Percentiles rank a stretch among this genome's conserved stretches.
These are phyloP conservation scores for Actinopyga echinites DNA, from an alignment of 53 echinoderm and acorn worm species.

Conservation along the genomic window DNA sequence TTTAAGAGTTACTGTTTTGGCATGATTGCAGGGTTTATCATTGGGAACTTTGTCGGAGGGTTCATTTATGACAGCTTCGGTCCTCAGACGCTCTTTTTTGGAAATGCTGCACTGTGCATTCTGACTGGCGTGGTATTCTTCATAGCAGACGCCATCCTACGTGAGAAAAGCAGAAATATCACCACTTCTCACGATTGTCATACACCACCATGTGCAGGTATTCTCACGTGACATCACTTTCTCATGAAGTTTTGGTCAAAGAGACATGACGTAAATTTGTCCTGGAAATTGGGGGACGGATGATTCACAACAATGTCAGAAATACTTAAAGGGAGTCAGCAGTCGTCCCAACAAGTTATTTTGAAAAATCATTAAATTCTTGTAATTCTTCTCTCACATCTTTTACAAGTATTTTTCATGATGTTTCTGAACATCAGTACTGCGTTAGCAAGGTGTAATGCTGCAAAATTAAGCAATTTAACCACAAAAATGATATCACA, in stretches of 20 bases:
- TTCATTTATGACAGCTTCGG: slow-evolving; percentile 41
- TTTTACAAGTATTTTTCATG: no score
- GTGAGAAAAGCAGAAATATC: not conserved
- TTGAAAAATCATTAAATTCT: no score
- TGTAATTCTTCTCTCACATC: no score
- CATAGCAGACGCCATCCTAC: not conserved
- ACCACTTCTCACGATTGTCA: not conserved
- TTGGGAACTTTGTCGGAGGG: slow-evolving; percentile 49
- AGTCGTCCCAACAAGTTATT: no score
- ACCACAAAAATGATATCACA: no score
- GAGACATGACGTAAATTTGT: no score
- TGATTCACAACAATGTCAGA: no score
- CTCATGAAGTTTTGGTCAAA: not conserved
- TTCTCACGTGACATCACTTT: not conserved
- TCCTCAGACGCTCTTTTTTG: slow-evolving; percentile 33
- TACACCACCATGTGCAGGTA: not conserved
- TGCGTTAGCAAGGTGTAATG: no score
- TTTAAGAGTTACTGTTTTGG: not conserved
- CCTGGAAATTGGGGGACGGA: no score
- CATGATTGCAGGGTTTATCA: slow-evolving; percentile 2
- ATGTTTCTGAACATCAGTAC: no score
- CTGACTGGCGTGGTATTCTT: slow-evolving; percentile 33
- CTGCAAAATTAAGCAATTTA: no score
- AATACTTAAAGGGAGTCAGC: no score
- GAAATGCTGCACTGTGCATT: slow-evolving; percentile 26